Evolutionary conservation across 1,140 invertebrate genomes (phyloP), one percentile per base, ranked within the genome.

Genomic region (Monomorium pharaonis): DNA sequence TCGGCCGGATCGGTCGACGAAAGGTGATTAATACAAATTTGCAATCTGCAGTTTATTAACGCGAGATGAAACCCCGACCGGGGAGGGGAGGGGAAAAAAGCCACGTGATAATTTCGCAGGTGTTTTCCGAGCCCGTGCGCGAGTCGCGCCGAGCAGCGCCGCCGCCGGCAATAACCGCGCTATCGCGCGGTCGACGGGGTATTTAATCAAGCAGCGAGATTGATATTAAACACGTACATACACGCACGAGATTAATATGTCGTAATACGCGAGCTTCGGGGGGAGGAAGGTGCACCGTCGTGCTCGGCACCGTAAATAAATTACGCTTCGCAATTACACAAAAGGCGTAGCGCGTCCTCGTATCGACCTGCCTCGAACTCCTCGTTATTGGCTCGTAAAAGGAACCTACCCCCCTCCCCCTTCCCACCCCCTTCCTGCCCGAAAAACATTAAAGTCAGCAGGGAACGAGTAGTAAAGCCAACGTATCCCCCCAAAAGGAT

Each of bases 381-480:
- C 44, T 81, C 78, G 65, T 81, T 81, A 81, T 81, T 81, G 78
- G 65, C 24, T 81, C 78, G 65, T 81, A 72, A 81, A 81, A 70
- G 33, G 75, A 33, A 24, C 14, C n/a, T n/a, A n/a, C n/a, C n/a
- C n/a, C n/a, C n/a, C n/a, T n/a, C n/a, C n/a, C n/a, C n/a, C n/a
- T n/a, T n/a, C n/a, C n/a, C n/a, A n/a, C n/a, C 24, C 47, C 44
- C 16, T 9, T 70, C 7, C 44, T 47, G 16, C 6, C 65, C 51
- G 65, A 81, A 81, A 81, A 81, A 81, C 78, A 72, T 81, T 81
- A 81, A 81, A 81, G 78, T 81, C 78, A 72, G 77, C 47, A 81
- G 78, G 49, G 78, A 81, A 72, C 37, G 65, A 58, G 78, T 58
- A 56, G 78, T 58, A 58, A 81, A 70, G 65, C 49, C 65, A 72